Evolutionary conservation across 1,140 invertebrate species (phyloP), one percentile per base, ranked within the genome.

Genomic region (Paracyclopina nana): DNA sequence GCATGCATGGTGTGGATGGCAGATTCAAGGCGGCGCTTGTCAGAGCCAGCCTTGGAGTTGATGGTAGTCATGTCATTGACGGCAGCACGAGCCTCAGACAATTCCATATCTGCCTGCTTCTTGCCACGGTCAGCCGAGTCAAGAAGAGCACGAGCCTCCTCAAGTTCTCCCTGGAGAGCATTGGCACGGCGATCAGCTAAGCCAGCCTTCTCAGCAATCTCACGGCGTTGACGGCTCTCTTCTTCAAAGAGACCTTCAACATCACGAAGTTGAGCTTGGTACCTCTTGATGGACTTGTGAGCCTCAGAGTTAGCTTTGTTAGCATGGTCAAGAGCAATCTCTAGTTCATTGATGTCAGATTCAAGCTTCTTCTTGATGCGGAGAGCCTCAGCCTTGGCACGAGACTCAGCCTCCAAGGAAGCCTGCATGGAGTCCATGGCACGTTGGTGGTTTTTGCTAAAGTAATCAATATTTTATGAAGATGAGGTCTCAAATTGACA

Each of bases 361-460:
- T 73, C 71, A 49, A 73, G 61, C 59, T 72, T 73, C 66, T 73
- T 73, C 62, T 71, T 72, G 54, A 69, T 63, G 38, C 68, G 62
- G 57, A 69, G 58, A 43, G 70, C 65, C 55, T 73, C 71, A 30
- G 64, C 87, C 70, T 97, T 97, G 60, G 90, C 91, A 74, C 94
- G 92, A 61, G 90, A 82, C 70, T 99, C 94, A 62, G 92, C 88
- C 75, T 98, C 94, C 57, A 98, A 77, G 61, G 84, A 91, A 57
- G 91, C 91, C 73, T 98, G 91, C 85, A 98, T 96, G 58, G 90
- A 95, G 68, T 99, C 94, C 61, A 99, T 78, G 53, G 91, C 87
- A 57, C 92, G 82, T 71, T 96, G 90, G 73, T 99, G 94, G 68
- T 97, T 97, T 77, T 97, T 97, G 67, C 92, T 81, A 60, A 14